Percentiles rank a stretch among this genome's conserved stretches.
Evolutionary conservation across 2,113 vertebrate genomes (phyloP).

Genomic region (Salvator merianae): DNA sequence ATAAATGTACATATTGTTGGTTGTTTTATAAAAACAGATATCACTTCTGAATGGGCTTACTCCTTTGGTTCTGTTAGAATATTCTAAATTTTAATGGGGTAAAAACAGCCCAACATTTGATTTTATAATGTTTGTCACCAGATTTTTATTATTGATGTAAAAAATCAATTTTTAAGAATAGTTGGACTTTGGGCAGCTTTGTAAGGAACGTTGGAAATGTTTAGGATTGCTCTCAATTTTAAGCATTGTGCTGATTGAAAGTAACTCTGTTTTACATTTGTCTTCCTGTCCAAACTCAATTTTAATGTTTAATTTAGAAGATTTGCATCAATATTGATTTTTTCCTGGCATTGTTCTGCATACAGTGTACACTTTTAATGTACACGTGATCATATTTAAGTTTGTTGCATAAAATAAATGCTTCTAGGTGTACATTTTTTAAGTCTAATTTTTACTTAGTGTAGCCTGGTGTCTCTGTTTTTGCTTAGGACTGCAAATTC

Average conservation of each 20-base stretch:
- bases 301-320: constrained; percentile 78
- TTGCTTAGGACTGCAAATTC: background rate
- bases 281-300: constrained; percentile 76
- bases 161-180: constrained; percentile 76
- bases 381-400: constrained; percentile 86
- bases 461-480: background rate
- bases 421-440: constrained; percentile 84
- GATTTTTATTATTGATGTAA: constrained; percentile 84
- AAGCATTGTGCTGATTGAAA: constrained; percentile 77
- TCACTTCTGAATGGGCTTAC: constrained; percentile 81
- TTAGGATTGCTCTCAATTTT: constrained; percentile 74
- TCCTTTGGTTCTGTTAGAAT: constrained; percentile 77
- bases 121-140: constrained; percentile 84
- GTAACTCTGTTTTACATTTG: constrained; percentile 76
- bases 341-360: constrained; percentile 82
- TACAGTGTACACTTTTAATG: constrained; percentile 78
- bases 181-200: constrained; percentile 81
- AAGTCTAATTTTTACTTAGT: background rate
- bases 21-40: constrained; percentile 81
- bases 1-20: constrained; percentile 85
- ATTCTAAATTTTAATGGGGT: constrained; percentile 80
- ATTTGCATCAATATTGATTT: constrained; percentile 78
- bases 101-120: constrained; percentile 78
- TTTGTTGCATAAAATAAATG: constrained; percentile 92
- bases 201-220: constrained; percentile 77